phyloP scores from a whole-genome alignment of 2,113 vertebrate genomes.

The Balaeniceps rex region DNA sequence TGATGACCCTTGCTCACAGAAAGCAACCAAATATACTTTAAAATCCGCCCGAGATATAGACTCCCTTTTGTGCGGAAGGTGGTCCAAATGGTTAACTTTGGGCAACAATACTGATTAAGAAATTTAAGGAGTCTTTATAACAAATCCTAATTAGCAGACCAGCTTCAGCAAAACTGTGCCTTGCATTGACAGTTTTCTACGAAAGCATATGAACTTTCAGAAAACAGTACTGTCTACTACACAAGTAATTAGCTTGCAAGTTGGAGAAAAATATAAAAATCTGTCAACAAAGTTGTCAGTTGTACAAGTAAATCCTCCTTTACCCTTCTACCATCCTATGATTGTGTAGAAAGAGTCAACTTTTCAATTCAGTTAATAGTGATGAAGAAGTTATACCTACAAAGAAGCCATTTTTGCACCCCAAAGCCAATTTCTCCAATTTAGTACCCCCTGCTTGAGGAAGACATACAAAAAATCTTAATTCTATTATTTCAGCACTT shows the following conservation, averaged over 20 bases:
- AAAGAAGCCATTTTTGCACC: not conserved
- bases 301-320: not conserved
- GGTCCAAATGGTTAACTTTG: not conserved
- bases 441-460: not conserved
- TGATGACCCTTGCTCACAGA: not conserved
- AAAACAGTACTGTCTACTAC: not conserved
- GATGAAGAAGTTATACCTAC: not conserved
- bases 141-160: not conserved
- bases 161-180: not conserved
- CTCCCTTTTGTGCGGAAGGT: not conserved
- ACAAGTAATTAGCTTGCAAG: not conserved
- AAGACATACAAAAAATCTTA: not conserved
- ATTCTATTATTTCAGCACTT: not conserved
- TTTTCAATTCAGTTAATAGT: not conserved
- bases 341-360: not conserved
- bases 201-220: not conserved
- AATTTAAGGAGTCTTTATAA: not conserved
- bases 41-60: not conserved
- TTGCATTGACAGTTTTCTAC: not conserved
- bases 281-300: not conserved
- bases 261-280: not conserved
- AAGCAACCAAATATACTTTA: not conserved
- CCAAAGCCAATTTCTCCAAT: not conserved
- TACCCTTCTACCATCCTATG: fast-evolving
- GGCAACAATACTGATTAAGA: not conserved